Evolutionary conservation across 2,797 vertebrate genomes (phyloP).

Genomic region (Pseudomugil gertrudae): DNA sequence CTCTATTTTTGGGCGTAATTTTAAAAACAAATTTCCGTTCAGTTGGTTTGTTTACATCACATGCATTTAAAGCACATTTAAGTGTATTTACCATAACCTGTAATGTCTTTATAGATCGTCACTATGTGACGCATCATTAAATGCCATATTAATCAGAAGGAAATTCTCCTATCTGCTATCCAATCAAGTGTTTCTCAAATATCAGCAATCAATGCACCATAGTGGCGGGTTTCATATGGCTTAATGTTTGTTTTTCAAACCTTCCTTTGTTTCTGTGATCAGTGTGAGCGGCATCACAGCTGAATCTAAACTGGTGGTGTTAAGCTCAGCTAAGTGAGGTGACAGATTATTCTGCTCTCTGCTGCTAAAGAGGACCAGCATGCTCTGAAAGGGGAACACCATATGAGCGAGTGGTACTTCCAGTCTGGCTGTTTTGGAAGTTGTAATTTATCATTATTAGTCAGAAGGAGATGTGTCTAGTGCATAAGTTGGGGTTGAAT

Average conservation of each 20-base stretch:
- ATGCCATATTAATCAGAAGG: constrained; percentile 19
- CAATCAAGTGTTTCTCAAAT: constrained; percentile 26
- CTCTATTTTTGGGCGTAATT: neutral
- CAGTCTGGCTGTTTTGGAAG: constrained; percentile 40
- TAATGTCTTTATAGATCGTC: neutral
- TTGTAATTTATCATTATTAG: constrained; percentile 9
- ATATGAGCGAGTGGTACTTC: constrained; percentile 22
- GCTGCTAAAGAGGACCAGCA: constrained; percentile 46
- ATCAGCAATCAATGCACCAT: constrained; percentile 27
- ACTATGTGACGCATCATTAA: constrained; percentile 30
- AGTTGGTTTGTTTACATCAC: neutral
- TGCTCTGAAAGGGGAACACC: constrained; percentile 33
- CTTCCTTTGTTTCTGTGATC: constrained; percentile 14
- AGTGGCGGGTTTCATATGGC: constrained; percentile 17
- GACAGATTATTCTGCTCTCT: constrained; percentile 60
- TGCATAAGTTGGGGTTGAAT: neutral
- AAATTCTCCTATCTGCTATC: too few species aligned
- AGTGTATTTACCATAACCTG: neutral
- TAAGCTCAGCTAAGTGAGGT: constrained; percentile 66
- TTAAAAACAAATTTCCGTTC: neutral
- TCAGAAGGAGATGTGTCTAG: constrained; percentile 9
- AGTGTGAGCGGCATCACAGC: constrained; percentile 40
- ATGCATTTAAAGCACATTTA: neutral
- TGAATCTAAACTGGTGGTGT: constrained; percentile 70
- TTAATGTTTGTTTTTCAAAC: constrained; percentile 31